phyloP scores from a whole-genome alignment of 2,113 vertebrate species.

The Oplegnathus fasciatus region DNA sequence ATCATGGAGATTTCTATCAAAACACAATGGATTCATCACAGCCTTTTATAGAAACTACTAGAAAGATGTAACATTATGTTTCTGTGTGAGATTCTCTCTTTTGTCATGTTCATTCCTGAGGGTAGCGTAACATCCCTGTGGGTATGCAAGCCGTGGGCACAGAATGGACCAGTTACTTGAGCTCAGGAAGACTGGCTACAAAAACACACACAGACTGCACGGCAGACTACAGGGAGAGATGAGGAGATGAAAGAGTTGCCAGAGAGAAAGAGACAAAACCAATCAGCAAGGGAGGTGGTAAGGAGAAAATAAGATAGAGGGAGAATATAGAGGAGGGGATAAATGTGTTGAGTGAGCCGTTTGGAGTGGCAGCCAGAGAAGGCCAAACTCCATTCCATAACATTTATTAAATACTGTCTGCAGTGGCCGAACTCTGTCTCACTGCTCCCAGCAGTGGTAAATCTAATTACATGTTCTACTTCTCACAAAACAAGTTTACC shows the following conservation, averaged over 20 bases:
- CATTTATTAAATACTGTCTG: constrained; percentile 80
- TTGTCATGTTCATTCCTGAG: constrained; percentile 35
- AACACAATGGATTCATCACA: neutral
- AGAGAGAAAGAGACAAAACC: constrained; percentile 50
- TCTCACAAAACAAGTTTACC: constrained; percentile 79
- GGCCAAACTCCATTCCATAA: constrained; percentile 75
- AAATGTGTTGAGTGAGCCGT: constrained; percentile 73
- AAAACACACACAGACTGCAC: constrained; percentile 36
- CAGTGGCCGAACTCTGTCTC: constrained; percentile 65
- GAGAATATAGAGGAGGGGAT: constrained; percentile 36
- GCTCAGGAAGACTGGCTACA: constrained; percentile 35
- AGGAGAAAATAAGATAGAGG: constrained; percentile 48
- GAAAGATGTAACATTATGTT: constrained; percentile 28
- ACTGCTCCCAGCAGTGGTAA: constrained; percentile 74
- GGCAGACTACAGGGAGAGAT: constrained; percentile 24
- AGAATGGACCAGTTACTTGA: constrained; percentile 55
- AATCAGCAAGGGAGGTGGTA: constrained; percentile 50
- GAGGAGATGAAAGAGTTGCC: constrained; percentile 45
- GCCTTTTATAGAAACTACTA: constrained; percentile 9
- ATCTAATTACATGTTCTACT: constrained; percentile 82
- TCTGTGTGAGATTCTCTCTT: constrained; percentile 7
- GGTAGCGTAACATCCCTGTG: constrained; percentile 51
- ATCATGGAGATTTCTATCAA: constrained; percentile 9
- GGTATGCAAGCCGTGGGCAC: constrained; percentile 52
- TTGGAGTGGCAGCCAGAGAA: constrained; percentile 65